Conservation (phyloP, 2,888 invertebrate genomes). For the Homarus gammarus region DNA sequence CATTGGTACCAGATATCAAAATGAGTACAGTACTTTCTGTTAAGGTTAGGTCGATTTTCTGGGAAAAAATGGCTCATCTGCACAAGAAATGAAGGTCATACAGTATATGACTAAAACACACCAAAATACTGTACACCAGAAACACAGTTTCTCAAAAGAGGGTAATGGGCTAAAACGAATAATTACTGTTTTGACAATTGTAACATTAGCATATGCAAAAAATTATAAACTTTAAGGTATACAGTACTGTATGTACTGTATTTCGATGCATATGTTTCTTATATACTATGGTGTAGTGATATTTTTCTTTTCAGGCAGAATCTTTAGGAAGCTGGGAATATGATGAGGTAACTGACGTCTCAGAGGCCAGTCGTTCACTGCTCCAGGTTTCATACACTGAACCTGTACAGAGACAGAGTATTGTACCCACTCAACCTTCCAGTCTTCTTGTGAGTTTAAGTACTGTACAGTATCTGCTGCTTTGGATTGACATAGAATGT, state of each 20-base stretch:
- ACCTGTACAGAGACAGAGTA: background rate
- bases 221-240: background rate
- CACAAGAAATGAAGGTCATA: no score
- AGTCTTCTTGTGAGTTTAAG: constrained; percentile 24
- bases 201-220: background rate
- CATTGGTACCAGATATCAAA: no score
- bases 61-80: no score
- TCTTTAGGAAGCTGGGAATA: constrained; percentile 67
- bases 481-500: no score
- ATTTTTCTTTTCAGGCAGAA: constrained; percentile 38
- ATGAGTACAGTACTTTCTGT: no score
- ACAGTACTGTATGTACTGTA: background rate
- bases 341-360: constrained; percentile 72
- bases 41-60: no score
- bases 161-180: no score
- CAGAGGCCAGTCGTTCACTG: constrained; percentile 30
- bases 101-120: no score
- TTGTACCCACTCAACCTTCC: background rate
- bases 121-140: no score
- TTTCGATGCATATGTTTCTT: background rate
- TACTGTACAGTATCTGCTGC: no score
- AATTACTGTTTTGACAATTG: background rate
- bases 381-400: background rate
- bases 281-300: background rate
- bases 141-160: no score